phyloP scores from a whole-genome alignment of 2,888 invertebrate genomes.

The Melieria crassipennis region DNA sequence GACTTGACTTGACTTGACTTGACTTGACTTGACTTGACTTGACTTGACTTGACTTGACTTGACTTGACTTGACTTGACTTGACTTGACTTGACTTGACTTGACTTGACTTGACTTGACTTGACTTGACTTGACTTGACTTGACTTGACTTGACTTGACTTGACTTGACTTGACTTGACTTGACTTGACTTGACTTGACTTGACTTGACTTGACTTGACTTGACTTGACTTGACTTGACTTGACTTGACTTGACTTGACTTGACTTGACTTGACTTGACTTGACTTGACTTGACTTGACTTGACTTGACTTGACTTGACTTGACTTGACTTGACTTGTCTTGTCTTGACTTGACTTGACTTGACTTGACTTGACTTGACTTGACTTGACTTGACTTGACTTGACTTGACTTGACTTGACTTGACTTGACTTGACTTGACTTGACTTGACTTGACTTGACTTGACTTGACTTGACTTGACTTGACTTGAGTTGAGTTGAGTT shows the following conservation, averaged over 20 bases:
- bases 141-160: slow-evolving; percentile 4
- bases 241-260: not conserved
- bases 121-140: slow-evolving; percentile 4
- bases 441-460: not conserved
- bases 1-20: not conserved
- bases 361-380: not conserved
- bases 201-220: not conserved
- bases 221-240: not conserved
- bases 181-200: not conserved
- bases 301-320: not conserved
- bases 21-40: not conserved
- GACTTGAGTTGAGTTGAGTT: not conserved
- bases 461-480: not conserved
- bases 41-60: not conserved
- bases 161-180: not conserved
- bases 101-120: not conserved
- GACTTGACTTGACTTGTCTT: not conserved
- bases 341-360: not conserved
- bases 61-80: not conserved
- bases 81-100: not conserved
- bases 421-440: not conserved
- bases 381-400: not conserved
- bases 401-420: slow-evolving; percentile 1
- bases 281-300: not conserved
- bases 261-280: not conserved